Evolutionary conservation across 2,797 vertebrate genomes (phyloP), one percentile per base, ranked within the genome.

Genomic region (Rhinella marina): DNA sequence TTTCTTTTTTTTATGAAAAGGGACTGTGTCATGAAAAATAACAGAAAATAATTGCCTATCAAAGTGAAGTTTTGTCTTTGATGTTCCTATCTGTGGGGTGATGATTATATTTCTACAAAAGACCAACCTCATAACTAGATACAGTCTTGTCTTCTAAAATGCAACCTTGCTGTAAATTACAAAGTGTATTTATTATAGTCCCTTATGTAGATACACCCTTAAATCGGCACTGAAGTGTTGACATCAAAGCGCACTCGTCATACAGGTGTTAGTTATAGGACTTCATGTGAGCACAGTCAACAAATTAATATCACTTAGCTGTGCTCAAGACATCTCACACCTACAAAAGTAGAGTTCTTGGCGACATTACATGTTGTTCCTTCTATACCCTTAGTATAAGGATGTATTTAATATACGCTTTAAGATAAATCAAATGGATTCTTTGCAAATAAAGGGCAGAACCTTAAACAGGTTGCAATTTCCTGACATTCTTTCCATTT

Each of bases 81-180:
- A 81, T 81, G 73, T 54, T 77, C 23, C 25, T 54, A 54, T 77
- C 50, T 77, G 12, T 62, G 32, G 59, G 79, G 27, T 81, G 19
- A 64, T 52, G 48, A 77, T 52, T 77, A 54, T 8, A 54, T 48
- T 62, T 19, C 56, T 59, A 61, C 13, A 80, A 80, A 9, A n/a
- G 29, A 64, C 17, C 77, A 57, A 16, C 13, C 3, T 17, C 14
- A 78, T 56, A 25, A 27, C 32, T 81, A 62, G n/a, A 41, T n/a
- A 81, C 32, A 73, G 41, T 41, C 41, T 54, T 77, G 50, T 54
- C 16, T 52, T 21, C 48, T 12, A 54, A 75, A 75, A n/a, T 75
- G 23, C 50, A 77, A 77, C 23, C 50, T 77, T 52, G 19, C 48
- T 50, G 72, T n/a, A 54, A 77, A 77, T 52, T 77, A 25, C 41